Conservation (phyloP, 2,797 vertebrate genomes). For the Yasuhikotakia modesta region DNA sequence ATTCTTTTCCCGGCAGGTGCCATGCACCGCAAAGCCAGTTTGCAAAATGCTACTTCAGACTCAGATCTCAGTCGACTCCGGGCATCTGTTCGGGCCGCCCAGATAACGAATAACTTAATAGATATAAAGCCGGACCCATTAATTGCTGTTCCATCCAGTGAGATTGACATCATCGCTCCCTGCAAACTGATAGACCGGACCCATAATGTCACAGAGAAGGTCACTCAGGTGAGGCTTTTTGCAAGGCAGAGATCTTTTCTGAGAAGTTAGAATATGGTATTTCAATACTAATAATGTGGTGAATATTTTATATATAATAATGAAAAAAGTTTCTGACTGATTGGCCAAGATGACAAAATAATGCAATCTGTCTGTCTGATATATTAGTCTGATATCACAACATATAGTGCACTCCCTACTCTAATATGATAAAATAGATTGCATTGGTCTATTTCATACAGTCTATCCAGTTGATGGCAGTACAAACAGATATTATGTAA, state of each 20-base stretch:
- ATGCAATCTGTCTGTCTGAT: background rate
- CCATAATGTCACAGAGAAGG: constrained; percentile 90
- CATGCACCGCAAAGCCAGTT: constrained; percentile 75
- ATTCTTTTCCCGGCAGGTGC: constrained; percentile 66
- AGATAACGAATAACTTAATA: constrained; percentile 82
- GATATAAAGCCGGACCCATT: constrained; percentile 81
- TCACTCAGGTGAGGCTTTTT: constrained; percentile 82
- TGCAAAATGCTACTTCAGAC: constrained; percentile 82
- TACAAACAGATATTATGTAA: constrained; percentile 22
- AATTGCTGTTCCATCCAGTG: constrained; percentile 74
- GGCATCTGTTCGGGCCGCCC: constrained; percentile 78
- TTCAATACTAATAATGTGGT: too few species aligned
- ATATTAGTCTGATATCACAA: too few species aligned
- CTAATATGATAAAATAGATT: background rate
- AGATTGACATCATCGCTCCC: constrained; percentile 85
- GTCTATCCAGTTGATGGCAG: background rate
- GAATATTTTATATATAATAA: too few species aligned
- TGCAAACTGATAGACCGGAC: constrained; percentile 87
- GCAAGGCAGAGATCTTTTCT: too few species aligned
- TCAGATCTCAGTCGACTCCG: constrained; percentile 81
- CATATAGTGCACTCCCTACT: background rate
- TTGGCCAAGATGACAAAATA: constrained; percentile 5
- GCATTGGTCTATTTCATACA: background rate
- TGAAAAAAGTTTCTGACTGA: too few species aligned
- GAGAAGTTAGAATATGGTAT: too few species aligned